Base-by-base conservation (phyloP, 2,797 vertebrate genomes). In the Xenopus petersii region DNA sequence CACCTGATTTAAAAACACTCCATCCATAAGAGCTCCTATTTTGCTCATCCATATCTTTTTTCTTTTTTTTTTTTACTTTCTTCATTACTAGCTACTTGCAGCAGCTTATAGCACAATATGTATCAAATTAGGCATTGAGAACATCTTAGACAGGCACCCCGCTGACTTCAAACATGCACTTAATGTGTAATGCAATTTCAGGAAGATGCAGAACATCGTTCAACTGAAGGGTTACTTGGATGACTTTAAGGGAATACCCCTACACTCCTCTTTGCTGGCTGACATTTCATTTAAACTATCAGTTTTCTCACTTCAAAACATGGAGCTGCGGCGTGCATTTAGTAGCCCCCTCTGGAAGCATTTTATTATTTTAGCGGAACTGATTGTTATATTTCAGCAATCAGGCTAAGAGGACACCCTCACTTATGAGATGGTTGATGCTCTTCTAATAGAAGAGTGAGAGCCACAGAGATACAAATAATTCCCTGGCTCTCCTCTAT, bases 1-100 rank as follows among this genome's bases (percentile, higher is more conserved):
- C 91, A 93, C 91, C 91, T 93, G 91, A 92, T 92, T 92, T 91
- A 92, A 92, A 92, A 93, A 89, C 91, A 93, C 91, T 93, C 90
- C 91, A 93, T 92, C 89, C 86, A 89, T 85, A 89, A 93, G 90
- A 92, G 91, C 87, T 87, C 83, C 91, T 89, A 89, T 91, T 92
- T 91, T 91, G 90, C 90, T 92, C 91, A 92, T 92, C 91, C 90
- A 91, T 91, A 90, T 91, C 88, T 82, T 88, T 92, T 15, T 51
- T 49, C 1, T 21, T 91, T 92, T 92, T 92, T 90, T 92, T 91
- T 92, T 92, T 92, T 90, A 90, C 91, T 91, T 92, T 92, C 90
- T 91, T 92, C 89, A 93, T 92, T 92, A 83, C 86, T 84, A 84
- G 86, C 83, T 89, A 84, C 87, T 91, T 89, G 86, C 86, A 83